These are phyloP conservation scores for Tachystola acroxantha DNA, from an alignment of 2,888 invertebrate species.

Conservation along the genomic window DNA sequence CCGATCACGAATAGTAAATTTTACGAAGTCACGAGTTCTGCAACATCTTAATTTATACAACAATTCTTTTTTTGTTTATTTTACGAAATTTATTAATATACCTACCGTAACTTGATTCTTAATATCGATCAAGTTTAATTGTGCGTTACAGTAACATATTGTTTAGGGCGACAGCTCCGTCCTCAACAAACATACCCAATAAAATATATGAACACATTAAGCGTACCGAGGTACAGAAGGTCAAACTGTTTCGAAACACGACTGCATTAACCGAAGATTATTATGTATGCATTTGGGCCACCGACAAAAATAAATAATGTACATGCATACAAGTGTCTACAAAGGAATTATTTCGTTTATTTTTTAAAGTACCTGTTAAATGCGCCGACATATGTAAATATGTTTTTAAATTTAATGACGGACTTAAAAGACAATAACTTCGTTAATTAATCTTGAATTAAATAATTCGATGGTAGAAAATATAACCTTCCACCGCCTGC, in stretches of 20 bases:
- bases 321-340: conserved; percentile 11
- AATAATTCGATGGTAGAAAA: neutral
- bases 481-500: neutral
- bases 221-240: conserved; percentile 48
- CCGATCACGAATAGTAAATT: too few relatives aligned
- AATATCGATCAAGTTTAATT: too few relatives aligned
- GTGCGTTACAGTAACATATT: too few relatives aligned
- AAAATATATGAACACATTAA: conserved; percentile 32
- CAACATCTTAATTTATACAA: too few relatives aligned
- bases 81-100: too few relatives aligned
- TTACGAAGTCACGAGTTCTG: too few relatives aligned
- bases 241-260: conserved; percentile 52
- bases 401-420: neutral
- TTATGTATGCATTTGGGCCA: conserved; percentile 63
- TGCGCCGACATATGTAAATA: neutral
- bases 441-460: neutral
- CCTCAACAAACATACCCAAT: conserved; percentile 16
- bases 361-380: neutral
- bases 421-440: neutral
- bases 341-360: conserved; percentile 1
- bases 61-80: too few relatives aligned
- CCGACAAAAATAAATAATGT: conserved; percentile 37
- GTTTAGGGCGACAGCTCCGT: too few relatives aligned
- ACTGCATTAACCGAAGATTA: conserved; percentile 46
- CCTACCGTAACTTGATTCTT: too few relatives aligned